phyloP scores from a whole-genome alignment of 2,113 vertebrate species.

The Macrotis lagotis region DNA sequence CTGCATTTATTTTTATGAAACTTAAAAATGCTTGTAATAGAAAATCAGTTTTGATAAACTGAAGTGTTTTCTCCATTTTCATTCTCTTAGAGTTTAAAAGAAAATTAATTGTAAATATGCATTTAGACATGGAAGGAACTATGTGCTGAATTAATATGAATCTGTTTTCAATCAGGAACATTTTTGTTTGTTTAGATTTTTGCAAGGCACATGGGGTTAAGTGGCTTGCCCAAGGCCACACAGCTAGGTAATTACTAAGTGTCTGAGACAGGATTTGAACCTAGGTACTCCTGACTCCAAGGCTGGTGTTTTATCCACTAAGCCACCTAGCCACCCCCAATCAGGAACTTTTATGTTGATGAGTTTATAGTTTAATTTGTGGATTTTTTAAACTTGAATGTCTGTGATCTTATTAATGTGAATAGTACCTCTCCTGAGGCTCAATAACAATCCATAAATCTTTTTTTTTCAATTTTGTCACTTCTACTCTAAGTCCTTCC shows the following conservation, averaged over 20 bases:
- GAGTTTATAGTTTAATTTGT: neutral
- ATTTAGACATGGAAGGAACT: neutral
- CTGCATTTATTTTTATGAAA: conserved; percentile 39
- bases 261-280: too few species aligned
- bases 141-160: too few species aligned
- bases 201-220: too few species aligned
- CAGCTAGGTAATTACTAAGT: too few species aligned
- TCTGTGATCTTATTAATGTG: neutral
- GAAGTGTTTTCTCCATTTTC: neutral
- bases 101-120: neutral
- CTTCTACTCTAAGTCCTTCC: neutral
- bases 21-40: conserved; percentile 34
- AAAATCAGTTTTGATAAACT: neutral
- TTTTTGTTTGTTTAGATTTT: too few species aligned
- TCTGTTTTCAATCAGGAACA: too few species aligned
- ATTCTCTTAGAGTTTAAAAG: neutral
- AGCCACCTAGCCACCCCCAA: too few species aligned
- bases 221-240: too few species aligned
- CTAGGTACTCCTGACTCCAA: too few species aligned
- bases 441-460: neutral
- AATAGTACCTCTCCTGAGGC: neutral
- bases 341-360: too few species aligned
- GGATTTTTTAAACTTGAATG: neutral
- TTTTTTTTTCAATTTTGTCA: neutral
- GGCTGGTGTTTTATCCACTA: too few species aligned